Conservation (phyloP, 2,888 invertebrate genomes). For the Mythimna vitellina region DNA sequence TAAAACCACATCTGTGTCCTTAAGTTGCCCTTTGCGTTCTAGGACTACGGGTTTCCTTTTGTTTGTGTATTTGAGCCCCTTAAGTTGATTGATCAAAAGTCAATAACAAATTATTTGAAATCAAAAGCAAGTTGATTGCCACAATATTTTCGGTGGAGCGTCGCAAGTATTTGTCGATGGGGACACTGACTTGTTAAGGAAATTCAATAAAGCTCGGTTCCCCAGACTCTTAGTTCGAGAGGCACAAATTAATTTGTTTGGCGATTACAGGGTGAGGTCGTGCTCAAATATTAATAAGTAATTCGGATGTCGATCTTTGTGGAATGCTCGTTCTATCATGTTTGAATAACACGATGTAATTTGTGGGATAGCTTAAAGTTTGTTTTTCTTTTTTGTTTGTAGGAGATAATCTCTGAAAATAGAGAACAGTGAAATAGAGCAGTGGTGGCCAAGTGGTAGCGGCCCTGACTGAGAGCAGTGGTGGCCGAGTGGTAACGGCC, state of each 20-base stretch:
- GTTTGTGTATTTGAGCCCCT: no score
- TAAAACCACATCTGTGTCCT: no score
- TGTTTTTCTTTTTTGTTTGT: no score
- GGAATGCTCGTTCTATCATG: slow-evolving; percentile 1
- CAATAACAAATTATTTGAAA: slow-evolving; percentile 24
- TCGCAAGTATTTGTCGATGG: slow-evolving; percentile 7
- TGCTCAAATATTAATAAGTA: slow-evolving; percentile 31
- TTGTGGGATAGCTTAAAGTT: neutral
- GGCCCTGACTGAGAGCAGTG: no score
- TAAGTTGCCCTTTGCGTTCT: no score
- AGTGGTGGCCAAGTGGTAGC: no score
- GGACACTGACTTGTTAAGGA: slow-evolving; percentile 17
- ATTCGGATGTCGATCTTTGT: slow-evolving; percentile 17
- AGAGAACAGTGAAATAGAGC: no score
- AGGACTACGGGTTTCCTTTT: no score
- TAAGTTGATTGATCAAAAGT: neutral
- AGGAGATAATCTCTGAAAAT: no score
- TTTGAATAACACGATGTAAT: neutral
- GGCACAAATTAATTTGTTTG: slow-evolving; percentile 43
- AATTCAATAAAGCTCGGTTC: slow-evolving; percentile 37
- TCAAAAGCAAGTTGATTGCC: slow-evolving; percentile 25
- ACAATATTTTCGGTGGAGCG: slow-evolving; percentile 7
- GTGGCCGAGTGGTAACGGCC: no score
- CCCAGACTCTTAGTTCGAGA: slow-evolving; percentile 8
- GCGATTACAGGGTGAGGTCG: slow-evolving; percentile 30